Evolutionary conservation across 2,888 invertebrate species (phyloP).

Genomic region (Mesorhabditis spiculigera): DNA sequence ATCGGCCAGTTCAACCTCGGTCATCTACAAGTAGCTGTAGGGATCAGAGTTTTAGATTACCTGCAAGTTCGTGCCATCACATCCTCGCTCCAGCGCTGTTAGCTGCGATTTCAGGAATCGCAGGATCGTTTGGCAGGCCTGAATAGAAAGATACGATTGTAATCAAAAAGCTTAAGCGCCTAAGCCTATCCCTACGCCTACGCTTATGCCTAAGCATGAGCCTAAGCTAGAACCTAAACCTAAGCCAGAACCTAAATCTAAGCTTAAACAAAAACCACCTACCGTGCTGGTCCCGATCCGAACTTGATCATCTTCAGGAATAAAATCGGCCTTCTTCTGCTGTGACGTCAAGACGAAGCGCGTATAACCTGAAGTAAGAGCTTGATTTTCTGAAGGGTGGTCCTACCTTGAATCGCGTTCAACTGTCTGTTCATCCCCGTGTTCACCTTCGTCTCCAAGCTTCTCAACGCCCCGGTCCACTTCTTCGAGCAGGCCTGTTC

Average conservation of each 20-base stretch:
- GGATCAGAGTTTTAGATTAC: slow-evolving; percentile 46
- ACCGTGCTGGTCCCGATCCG: slow-evolving; percentile 26
- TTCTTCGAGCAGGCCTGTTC: slow-evolving; percentile 83
- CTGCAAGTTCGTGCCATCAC: slow-evolving; percentile 85
- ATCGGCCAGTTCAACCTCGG: slow-evolving; percentile 1
- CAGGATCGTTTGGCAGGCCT: slow-evolving; percentile 67
- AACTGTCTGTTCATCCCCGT: slow-evolving; percentile 69
- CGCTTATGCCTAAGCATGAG: too few species aligned
- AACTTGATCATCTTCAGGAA: slow-evolving; percentile 63
- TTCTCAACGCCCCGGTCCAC: slow-evolving; percentile 79
- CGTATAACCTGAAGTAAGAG: slow-evolving; percentile 74
- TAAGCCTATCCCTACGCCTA: too few species aligned
- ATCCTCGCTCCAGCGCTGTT: slow-evolving; percentile 25
- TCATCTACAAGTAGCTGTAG: background rate
- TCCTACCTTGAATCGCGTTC: slow-evolving; percentile 69
- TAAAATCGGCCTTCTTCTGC: slow-evolving; percentile 87
- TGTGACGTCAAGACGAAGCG: slow-evolving; percentile 82
- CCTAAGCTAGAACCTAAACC: too few species aligned
- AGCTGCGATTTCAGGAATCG: slow-evolving; percentile 71
- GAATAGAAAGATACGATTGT: too few species aligned
- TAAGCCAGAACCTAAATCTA: too few species aligned
- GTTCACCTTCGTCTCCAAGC: slow-evolving; percentile 86
- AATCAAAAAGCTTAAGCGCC: too few species aligned
- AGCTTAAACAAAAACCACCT: slow-evolving; percentile 2
- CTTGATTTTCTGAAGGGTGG: background rate